Percentiles rank a stretch among this genome's conserved stretches.
Conservation (phyloP, 2,797 vertebrate genomes). For the Siniperca scherzeri region DNA sequence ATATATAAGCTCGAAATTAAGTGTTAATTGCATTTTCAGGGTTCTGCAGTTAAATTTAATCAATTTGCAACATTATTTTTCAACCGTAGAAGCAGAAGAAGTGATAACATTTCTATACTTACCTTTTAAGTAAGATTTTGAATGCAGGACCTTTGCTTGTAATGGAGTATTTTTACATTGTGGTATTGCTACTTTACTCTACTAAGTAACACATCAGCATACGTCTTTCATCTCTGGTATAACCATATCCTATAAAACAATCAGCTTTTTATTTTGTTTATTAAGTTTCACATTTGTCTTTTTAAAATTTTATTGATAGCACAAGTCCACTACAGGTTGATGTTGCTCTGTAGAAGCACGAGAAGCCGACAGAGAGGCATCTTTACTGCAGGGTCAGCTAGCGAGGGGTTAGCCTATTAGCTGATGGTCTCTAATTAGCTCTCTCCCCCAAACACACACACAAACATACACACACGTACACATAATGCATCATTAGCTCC, state of each 20-base stretch:
- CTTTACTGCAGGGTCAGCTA: slow-evolving; percentile 22
- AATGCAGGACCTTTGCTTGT: neutral
- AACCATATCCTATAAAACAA: neutral
- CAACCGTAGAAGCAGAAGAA: neutral
- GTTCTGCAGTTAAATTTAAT: neutral
- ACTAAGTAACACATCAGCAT: neutral
- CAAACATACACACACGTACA: slow-evolving; percentile 11
- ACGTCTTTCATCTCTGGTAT: neutral
- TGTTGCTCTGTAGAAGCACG: neutral
- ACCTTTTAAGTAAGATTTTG: neutral
- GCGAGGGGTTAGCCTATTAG: slow-evolving; percentile 20
- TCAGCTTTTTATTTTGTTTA: neutral
- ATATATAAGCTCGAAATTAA: too few relatives aligned
- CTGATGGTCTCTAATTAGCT: slow-evolving; percentile 57
- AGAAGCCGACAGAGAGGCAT: slow-evolving; percentile 6
- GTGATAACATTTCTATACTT: neutral
- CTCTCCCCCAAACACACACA: slow-evolving; percentile 2
- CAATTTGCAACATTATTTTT: neutral
- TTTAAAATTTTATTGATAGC: neutral
- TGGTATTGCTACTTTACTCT: neutral
- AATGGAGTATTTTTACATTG: neutral
- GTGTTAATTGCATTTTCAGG: neutral
- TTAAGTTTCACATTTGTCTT: neutral
- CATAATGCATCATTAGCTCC: slow-evolving; percentile 44
- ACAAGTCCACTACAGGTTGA: neutral